Evolutionary conservation across 2,113 vertebrate species (phyloP).

Genomic region (Tragelaphus scriptus): DNA sequence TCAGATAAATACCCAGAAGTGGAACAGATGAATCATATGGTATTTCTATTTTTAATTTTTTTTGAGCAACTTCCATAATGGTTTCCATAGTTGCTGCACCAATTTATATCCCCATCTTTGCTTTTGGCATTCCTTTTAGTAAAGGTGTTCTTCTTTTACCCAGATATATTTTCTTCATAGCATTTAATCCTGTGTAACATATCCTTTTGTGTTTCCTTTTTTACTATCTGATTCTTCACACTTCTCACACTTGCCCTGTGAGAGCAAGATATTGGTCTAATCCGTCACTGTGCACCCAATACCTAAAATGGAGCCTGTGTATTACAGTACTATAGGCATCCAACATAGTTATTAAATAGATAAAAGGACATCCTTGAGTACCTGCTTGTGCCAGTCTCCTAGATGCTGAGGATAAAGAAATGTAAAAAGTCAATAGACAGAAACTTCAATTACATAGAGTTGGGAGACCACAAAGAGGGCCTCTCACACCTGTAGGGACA

Average conservation of each 20-base stretch:
- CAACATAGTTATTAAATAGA: neutral
- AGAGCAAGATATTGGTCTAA: neutral
- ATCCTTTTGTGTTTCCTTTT: neutral
- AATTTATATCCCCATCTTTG: neutral
- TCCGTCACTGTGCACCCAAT: neutral
- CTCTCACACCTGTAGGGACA: neutral
- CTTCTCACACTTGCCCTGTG: neutral
- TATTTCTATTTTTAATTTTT: neutral
- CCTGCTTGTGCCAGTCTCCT: neutral
- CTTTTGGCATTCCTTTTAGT: neutral
- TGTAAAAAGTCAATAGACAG: neutral
- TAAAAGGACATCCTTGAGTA: neutral
- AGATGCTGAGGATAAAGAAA: neutral
- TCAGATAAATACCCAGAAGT: neutral
- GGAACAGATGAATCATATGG: neutral
- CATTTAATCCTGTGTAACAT: neutral
- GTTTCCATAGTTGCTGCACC: neutral
- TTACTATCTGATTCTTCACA: neutral
- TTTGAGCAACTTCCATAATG: neutral
- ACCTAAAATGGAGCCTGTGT: neutral
- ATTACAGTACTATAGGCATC: neutral
- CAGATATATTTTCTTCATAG: neutral
- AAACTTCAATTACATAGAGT: neutral
- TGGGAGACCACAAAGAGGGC: neutral
- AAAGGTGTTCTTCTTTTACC: neutral